Conservation (phyloP, 2,888 invertebrate genomes). For the Brachypalpus laphriformis region DNA sequence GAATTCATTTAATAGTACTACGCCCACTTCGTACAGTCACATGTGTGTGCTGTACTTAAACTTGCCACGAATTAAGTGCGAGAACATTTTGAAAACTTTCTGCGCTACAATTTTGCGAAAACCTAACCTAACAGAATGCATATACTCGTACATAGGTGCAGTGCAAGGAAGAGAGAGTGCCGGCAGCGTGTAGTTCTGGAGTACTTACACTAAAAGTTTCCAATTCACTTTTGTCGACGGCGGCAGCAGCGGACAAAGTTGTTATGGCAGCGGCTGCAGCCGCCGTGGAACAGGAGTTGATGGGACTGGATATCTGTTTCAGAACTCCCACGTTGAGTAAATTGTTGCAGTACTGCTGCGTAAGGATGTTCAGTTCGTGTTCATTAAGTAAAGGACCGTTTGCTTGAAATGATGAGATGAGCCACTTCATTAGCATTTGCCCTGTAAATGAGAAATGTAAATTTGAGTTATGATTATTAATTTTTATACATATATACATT, state of each 20-base stretch:
- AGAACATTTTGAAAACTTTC: conserved; percentile 50
- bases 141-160: neutral
- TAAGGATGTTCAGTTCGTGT: conserved; percentile 90
- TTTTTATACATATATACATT: conserved; percentile 3
- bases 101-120: conserved; percentile 41
- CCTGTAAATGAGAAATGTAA: conserved; percentile 84
- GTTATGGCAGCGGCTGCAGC: conserved; percentile 20
- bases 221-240: conserved; percentile 70
- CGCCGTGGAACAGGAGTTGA: conserved; percentile 2
- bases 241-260: conserved; percentile 29
- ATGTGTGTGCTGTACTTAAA: conserved; percentile 35
- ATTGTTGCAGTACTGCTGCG: conserved; percentile 93
- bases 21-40: conserved; percentile 9
- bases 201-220: conserved; percentile 75
- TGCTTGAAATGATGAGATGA: conserved; percentile 89
- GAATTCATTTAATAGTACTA: neutral
- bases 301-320: conserved; percentile 87
- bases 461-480: conserved; percentile 48
- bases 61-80: conserved; percentile 34
- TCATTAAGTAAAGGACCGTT: conserved; percentile 86
- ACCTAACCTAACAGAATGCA: conserved; percentile 33
- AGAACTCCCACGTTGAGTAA: conserved; percentile 94
- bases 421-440: conserved; percentile 96
- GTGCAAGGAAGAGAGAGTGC: conserved; percentile 44
- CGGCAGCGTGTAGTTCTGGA: conserved; percentile 5